Evolutionary conservation across 2,113 vertebrate genomes (phyloP).

Genomic region (Trochalopteron elliotii): DNA sequence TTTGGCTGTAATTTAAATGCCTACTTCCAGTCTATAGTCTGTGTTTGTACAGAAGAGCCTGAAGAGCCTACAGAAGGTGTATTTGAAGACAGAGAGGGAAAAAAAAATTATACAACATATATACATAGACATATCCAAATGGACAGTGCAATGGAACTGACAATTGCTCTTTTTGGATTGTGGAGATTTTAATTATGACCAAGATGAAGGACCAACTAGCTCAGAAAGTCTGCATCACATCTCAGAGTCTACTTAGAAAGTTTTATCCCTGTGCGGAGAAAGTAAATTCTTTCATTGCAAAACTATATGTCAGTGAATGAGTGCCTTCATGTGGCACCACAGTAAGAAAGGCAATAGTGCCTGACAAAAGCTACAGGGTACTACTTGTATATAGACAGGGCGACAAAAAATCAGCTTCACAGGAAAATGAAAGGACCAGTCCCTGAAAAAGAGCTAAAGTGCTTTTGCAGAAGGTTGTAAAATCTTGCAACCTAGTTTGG

Average conservation of each 20-base stretch:
- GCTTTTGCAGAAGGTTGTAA: not conserved
- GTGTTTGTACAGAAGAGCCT: not conserved
- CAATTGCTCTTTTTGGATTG: not conserved
- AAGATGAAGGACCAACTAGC: not conserved
- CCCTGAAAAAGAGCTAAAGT: not conserved
- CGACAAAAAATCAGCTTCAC: not conserved
- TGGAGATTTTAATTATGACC: not conserved
- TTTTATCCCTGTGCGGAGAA: not conserved
- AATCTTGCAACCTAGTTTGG: not conserved
- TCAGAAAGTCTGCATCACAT: not conserved
- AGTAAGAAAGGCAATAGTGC: not conserved
- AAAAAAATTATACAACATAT: not conserved
- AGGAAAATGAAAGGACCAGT: not conserved
- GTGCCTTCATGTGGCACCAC: not conserved
- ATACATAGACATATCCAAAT: not conserved
- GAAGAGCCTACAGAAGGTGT: not conserved
- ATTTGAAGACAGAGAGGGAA: not conserved
- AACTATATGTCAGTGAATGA: not conserved
- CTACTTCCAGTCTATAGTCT: not conserved
- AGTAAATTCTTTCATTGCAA: not conserved
- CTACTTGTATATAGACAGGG: not conserved
- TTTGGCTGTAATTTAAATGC: not conserved
- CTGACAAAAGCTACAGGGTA: not conserved
- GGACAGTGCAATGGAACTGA: not conserved
- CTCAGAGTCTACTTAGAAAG: not conserved